A percentile compares a stretch with the other conserved stretches of the same genome.
Evolutionary conservation across 1,140 invertebrate genomes (phyloP).

Genomic region (Galleria mellonella): DNA sequence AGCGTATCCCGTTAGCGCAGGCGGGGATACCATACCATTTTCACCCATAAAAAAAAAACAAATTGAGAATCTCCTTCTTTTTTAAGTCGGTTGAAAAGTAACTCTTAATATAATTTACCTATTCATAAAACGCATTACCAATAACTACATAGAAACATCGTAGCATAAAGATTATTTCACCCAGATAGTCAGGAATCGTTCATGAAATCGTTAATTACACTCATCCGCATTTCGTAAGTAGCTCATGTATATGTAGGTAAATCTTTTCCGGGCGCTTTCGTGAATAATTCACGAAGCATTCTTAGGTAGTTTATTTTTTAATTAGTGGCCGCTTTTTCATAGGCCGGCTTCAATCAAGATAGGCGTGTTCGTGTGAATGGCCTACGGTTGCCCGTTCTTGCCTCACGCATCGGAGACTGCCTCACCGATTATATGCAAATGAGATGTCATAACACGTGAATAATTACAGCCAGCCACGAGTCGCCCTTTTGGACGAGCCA

Average conservation of each 20-base stretch:
- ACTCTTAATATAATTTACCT: too few relatives aligned
- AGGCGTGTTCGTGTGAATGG: constrained; percentile 65
- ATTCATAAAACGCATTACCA: too few relatives aligned
- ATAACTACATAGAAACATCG: background rate
- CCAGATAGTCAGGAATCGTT: constrained; percentile 4
- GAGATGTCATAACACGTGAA: constrained; percentile 72
- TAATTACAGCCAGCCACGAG: constrained; percentile 67
- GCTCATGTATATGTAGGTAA: constrained; percentile 24
- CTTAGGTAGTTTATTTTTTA: constrained; percentile 68
- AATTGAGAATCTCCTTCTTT: too few relatives aligned
- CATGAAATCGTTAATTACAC: constrained; percentile 12
- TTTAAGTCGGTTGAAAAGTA: too few relatives aligned
- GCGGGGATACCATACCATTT: too few relatives aligned
- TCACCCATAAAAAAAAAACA: too few relatives aligned
- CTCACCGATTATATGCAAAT: constrained; percentile 72
- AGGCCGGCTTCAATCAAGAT: constrained; percentile 67
- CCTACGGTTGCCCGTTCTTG: constrained; percentile 47
- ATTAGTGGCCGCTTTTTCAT: constrained; percentile 68
- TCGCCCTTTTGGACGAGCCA: constrained; percentile 60
- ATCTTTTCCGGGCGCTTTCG: constrained; percentile 46
- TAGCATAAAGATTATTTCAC: constrained; percentile 7
- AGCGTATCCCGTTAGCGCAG: too few relatives aligned
- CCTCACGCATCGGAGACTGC: constrained; percentile 64
- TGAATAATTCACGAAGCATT: constrained; percentile 47
- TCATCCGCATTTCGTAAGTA: constrained; percentile 18